Evolutionary conservation across 2,797 vertebrate species (phyloP).

Genomic region (Premnoplex brunnescens): DNA sequence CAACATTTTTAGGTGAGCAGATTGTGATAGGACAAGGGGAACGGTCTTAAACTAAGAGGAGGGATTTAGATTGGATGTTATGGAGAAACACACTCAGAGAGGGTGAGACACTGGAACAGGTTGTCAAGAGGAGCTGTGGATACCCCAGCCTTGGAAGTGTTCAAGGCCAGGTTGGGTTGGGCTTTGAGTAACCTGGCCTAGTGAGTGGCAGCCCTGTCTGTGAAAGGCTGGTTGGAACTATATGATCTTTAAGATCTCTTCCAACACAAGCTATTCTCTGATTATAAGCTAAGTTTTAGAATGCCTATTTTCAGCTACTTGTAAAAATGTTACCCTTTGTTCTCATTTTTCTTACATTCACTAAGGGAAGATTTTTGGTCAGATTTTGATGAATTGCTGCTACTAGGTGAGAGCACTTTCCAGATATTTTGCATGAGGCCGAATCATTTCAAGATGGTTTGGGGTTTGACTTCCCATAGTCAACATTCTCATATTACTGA

Average conservation of each 20-base stretch:
- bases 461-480: not conserved
- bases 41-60: not conserved
- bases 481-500: not conserved
- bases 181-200: not conserved
- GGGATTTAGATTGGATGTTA: not conserved
- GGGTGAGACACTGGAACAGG: not conserved
- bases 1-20: not conserved
- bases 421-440: not conserved
- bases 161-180: not conserved
- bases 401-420: not conserved
- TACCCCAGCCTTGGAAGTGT: not conserved
- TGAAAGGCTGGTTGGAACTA: not conserved
- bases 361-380: not conserved
- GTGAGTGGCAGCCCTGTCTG: not conserved
- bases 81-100: not conserved
- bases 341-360: not conserved
- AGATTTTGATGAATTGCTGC: not conserved
- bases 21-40: not conserved
- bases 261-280: not conserved
- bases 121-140: not conserved
- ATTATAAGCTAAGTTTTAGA: not conserved
- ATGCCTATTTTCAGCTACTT: not conserved
- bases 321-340: not conserved
- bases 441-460: conserved; percentile 33
- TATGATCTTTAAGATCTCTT: not conserved